Percentiles rank a stretch among this genome's conserved stretches.
These are phyloP conservation scores for Orthosia cruda DNA, from an alignment of 2,888 invertebrate species.

Conservation along the genomic window DNA sequence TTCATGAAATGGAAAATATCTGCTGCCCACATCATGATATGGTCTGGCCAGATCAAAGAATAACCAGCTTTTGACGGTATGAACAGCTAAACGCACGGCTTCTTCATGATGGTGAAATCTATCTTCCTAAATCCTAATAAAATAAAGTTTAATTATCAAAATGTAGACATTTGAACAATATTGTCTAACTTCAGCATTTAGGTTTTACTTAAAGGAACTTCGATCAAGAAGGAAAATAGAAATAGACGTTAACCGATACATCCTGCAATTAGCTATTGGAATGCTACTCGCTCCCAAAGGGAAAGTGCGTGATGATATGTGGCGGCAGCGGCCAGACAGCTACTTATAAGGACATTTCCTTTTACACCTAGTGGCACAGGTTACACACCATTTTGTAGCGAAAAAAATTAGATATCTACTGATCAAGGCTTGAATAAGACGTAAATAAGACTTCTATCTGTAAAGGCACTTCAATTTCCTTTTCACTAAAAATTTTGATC, in stretches of 20 bases:
- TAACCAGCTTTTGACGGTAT: too few relatives aligned
- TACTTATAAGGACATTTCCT: constrained; percentile 45
- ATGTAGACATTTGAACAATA: too few relatives aligned
- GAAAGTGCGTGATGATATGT: constrained; percentile 31
- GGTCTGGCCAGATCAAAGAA: too few relatives aligned
- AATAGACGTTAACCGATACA: constrained; percentile 1
- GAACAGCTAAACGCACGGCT: too few relatives aligned
- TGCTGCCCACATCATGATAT: too few relatives aligned
- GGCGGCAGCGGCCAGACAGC: constrained; percentile 1
- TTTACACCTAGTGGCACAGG: constrained; percentile 16
- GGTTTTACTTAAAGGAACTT: not conserved
- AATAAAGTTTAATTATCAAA: too few relatives aligned
- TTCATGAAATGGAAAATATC: too few relatives aligned
- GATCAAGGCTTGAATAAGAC: not conserved
- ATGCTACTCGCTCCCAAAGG: constrained; percentile 27
- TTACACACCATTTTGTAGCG: not conserved
- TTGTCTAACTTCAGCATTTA: not conserved
- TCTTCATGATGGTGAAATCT: too few relatives aligned
- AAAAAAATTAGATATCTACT: constrained; percentile 7
- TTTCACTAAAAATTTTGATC: too few relatives aligned
- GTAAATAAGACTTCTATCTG: not conserved
- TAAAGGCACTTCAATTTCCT: not conserved
- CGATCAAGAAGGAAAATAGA: not conserved
- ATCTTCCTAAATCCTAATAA: not conserved
- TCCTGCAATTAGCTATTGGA: constrained; percentile 34